Conservation (phyloP, 2,113 vertebrate species). For the Prietella phreatophila region DNA sequence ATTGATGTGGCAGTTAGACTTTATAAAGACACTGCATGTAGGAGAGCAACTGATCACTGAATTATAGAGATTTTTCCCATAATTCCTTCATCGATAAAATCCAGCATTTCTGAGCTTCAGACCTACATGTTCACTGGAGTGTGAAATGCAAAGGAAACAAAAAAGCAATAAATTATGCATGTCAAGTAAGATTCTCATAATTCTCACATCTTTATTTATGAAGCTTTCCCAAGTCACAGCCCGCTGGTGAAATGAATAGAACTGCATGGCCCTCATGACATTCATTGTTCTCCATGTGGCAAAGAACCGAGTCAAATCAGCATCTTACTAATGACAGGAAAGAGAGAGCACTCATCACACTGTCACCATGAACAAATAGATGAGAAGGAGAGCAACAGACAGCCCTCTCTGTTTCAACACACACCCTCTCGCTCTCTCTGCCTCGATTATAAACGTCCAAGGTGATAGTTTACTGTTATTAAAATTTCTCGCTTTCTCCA, state of each 20-base stretch:
- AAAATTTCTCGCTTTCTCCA: neutral
- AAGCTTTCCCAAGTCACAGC: neutral
- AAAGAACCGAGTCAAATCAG: neutral
- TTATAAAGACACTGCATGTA: neutral
- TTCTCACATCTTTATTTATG: neutral
- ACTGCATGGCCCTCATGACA: neutral
- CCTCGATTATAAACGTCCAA: constrained; percentile 35
- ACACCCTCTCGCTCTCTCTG: neutral
- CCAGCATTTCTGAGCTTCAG: neutral
- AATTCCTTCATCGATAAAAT: neutral
- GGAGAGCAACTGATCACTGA: neutral
- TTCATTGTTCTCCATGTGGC: neutral
- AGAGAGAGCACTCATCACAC: neutral
- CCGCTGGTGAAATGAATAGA: neutral
- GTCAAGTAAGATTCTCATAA: neutral
- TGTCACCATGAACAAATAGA: constrained; percentile 21
- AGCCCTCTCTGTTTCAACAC: neutral
- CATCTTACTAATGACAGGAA: constrained; percentile 14
- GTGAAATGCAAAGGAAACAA: neutral
- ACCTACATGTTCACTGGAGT: neutral
- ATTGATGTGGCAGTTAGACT: neutral
- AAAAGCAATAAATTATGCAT: neutral
- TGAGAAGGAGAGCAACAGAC: neutral
- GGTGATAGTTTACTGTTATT: constrained; percentile 39
- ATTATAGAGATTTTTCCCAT: neutral